Evolutionary conservation across 2,888 invertebrate species (phyloP), one percentile per base, ranked within the genome.

Genomic region (Parelbella ahira): DNA sequence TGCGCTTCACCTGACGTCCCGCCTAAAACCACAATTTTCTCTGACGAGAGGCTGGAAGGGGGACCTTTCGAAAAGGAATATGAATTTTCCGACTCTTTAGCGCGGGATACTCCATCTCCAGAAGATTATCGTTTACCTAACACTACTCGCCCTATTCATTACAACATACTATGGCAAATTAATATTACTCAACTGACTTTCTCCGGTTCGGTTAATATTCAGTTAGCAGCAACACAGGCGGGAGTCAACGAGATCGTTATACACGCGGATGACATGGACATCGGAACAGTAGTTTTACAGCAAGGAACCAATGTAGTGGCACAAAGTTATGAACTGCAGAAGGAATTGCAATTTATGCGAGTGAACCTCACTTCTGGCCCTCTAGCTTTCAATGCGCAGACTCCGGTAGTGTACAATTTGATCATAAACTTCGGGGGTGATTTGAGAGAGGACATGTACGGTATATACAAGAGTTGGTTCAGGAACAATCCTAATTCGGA

Each of bases 101-200:
- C 49, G 2, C 54, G 58, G 12, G 54, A 46, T 5, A 38, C 25
- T 2, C 20, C 41, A 0, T 62, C 60, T n/a, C 51, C 61, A 4
- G 33, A 45, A n/a, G 44, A 46, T 6, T 89, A 76, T 55, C 68
- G 90, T 15, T 68, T 91, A 1, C 89, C 90, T 0, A 76, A 56
- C 0, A 78, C 80, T 0, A 82, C 92, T 0, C 52, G 43, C 7
- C 93, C 92, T 0, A 49, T 37, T 0, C 68, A 72, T 12, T 93
- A 92, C 53, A 61, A 78, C 0, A 58, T 92, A 0, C 49, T 71
- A 0, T 73, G 92, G 57, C 56, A 51, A 0, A 80, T 90, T 0
- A 68, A 88, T 39, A 69, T 89, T 0, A 30, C 48, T 0, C 25
- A 21, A 1, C 48, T 63, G 6, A 4, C 39, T 0, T 87, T 88